Evolutionary conservation across 2,113 vertebrate genomes (phyloP), one percentile per base, ranked within the genome.

Genomic region (Hiodon alosoides): DNA sequence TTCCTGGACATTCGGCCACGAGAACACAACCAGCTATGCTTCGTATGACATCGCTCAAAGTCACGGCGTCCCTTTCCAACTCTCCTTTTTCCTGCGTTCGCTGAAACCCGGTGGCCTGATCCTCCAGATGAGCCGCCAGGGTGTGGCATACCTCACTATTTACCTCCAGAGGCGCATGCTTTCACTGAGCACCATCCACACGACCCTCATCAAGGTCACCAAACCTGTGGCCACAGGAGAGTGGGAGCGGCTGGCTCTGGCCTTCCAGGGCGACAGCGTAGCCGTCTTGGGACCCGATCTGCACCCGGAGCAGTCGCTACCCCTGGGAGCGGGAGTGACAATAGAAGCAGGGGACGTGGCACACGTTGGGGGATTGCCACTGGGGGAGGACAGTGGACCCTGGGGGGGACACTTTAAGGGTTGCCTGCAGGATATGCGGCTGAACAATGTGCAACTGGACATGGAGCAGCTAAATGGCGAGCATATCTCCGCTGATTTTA

Each of bases 341-440:
- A 78, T 92, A 10, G 9, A 75, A 6, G 75, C 70, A 2, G 92
- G 90, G 14, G 88, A 87, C 5, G 73, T 83, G 73, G 80, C 90
- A 5, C 87, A 90, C 0, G 77, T 97, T 3, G 96, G 95, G 1
- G 94, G 95, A 5, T 85, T 92, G 60, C 88, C 86, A 0, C 48
- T 60, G 58, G 71, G 86, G 0, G 78, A 57, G 1, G 82, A 78
- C 2, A 16, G 82, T 3, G 78, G 55, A 2, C 3, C 9, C 0
- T 96, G 94, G 95, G 94, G 94, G 0, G 95, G 95, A 0, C 83
- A 87, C 70, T 97, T 95, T 79, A 95, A 95, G 83, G 96, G 96
- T 54, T 98, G 96, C 71, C 87, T 98, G 81, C 96, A 98, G 86
- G 96, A 98, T 72, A 16, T 98, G 14, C 90, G 83, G 0, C 83